Conservation (phyloP, 1,140 invertebrate species). For the Temnothorax longispinosus region DNA sequence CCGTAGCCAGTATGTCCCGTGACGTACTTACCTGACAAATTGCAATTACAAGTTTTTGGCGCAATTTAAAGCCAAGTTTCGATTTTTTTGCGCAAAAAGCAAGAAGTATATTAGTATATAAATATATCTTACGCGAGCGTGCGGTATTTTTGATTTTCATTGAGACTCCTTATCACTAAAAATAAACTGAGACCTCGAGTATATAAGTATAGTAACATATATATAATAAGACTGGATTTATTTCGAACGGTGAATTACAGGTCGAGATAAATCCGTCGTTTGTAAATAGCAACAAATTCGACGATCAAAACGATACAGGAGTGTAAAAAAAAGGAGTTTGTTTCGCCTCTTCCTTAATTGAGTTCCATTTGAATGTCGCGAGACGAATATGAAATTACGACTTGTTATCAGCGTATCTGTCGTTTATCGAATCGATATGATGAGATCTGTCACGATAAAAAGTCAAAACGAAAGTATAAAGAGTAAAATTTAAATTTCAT, state of each 20-base stretch:
- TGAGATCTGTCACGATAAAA: neutral
- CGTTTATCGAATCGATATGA: neutral
- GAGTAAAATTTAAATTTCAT: neutral
- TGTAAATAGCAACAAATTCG: conserved; percentile 14
- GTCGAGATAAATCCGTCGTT: neutral
- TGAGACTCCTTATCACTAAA: conserved; percentile 26
- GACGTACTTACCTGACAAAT: neutral
- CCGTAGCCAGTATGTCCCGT: neutral
- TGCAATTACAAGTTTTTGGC: neutral
- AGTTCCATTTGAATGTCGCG: neutral
- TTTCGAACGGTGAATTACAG: neutral
- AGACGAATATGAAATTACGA: neutral
- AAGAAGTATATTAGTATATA: neutral
- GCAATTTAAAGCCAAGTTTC: neutral
- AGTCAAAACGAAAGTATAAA: neutral
- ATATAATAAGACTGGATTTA: conserved; percentile 41
- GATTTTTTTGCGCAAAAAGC: neutral
- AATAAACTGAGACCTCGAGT: conserved; percentile 43
- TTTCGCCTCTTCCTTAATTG: neutral
- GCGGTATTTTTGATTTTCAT: conserved; percentile 50
- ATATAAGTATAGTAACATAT: conserved; percentile 12
- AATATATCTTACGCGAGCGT: neutral
- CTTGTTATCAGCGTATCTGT: neutral
- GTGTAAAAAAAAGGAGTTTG: neutral
- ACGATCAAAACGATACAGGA: neutral